Evolutionary conservation across 2,797 vertebrate genomes (phyloP).

Genomic region (Sciurus carolinensis): DNA sequence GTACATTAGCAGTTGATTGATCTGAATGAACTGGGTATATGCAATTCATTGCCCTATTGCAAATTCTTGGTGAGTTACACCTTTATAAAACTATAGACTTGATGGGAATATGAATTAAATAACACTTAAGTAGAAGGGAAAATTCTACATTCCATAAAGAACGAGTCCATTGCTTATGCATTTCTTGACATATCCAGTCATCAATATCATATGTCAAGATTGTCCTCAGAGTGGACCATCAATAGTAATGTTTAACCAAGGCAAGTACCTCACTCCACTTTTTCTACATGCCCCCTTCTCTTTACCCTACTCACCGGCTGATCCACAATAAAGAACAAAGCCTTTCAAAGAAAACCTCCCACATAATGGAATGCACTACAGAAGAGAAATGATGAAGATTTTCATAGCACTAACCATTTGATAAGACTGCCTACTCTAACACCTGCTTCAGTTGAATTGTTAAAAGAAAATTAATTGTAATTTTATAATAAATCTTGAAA

Average conservation of each 20-base stretch:
- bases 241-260: constrained; percentile 20
- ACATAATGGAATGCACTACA: neutral
- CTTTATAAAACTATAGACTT: constrained; percentile 25
- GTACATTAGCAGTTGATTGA: constrained; percentile 43
- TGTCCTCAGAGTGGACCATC: constrained; percentile 13
- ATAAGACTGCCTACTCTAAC: neutral
- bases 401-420: constrained; percentile 17
- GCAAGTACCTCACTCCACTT: neutral
- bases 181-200: constrained; percentile 31
- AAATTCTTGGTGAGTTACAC: constrained; percentile 3
- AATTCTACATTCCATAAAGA: neutral
- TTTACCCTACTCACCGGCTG: neutral
- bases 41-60: neutral
- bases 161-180: neutral
- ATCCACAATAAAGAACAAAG: neutral
- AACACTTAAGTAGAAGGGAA: neutral
- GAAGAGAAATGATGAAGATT: constrained; percentile 35
- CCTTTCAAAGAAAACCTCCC: constrained; percentile 15
- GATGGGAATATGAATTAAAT: neutral
- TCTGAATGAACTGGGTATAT: neutral
- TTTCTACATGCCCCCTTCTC: neutral
- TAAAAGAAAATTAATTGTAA: constrained; percentile 44
- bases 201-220: constrained; percentile 25
- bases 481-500: neutral
- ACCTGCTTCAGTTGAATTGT: constrained; percentile 17